Evolutionary conservation across 1,140 invertebrate species (phyloP), one percentile per base, ranked within the genome.

Genomic region (Gryon sp.): DNA sequence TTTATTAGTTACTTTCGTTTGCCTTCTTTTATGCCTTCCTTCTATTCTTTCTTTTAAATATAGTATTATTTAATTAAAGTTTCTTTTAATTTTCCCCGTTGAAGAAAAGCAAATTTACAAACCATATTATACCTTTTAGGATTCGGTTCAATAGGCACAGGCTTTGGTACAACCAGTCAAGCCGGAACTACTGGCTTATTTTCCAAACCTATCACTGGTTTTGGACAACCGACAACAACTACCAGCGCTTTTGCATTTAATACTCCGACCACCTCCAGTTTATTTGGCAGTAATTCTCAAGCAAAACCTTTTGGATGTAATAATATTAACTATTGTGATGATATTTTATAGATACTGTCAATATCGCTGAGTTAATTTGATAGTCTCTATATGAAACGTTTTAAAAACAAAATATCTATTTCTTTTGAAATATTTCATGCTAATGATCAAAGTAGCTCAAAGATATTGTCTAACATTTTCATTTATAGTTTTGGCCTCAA

Each of bases 161-260:
- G 85, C 15, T 92, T 92, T 77, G 91, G 91, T 1, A 80, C 89
- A 0, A 85, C 89, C 0, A 85, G 73, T 66, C 86, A 87, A 45
- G 22, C 85, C 3, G 80, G 74, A 50, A 81, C 86, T 7, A 87
- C 87, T 0, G 87, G 88, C 81, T 55, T 90, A 7, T 89, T 89
- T 82, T 86, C 86, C 12, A 90, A 90, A 63, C 87, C 86, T 9
- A 85, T 89, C 28, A 80, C 85, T 15, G 82, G 82, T 32, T 90
- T 93, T 80, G 92, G 90, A 2, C 88, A 90, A n/a, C 84, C 90
- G 26, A 85, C 90, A 0, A 90, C 91, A 4, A 90, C 90, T 3
- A 90, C 90, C 0, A 90, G 90, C 52, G 89, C 87, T 9, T 91
- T 93, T 83, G 90, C 90, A 18, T 90, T 90, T n/a, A 88, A 88